These are phyloP conservation scores for Listronotus bonariensis DNA, from an alignment of 1,140 invertebrate species.

Conservation along the genomic window DNA sequence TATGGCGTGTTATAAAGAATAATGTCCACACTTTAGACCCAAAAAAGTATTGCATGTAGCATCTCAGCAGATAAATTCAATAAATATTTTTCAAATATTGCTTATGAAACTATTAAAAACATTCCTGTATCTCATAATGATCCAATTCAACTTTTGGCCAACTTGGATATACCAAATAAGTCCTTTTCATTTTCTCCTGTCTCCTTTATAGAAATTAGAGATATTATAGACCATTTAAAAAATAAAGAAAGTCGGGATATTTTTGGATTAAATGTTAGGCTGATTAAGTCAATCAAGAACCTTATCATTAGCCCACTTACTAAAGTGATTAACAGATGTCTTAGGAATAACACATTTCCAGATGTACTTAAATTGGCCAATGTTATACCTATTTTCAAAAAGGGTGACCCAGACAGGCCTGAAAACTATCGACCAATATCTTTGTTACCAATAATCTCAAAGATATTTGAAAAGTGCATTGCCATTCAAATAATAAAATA, in stretches of 20 bases:
- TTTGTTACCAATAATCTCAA: background rate
- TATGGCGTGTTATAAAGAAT: too few species aligned
- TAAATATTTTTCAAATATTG: too few species aligned
- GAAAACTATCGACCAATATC: background rate
- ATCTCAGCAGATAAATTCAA: too few species aligned
- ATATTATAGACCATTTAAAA: background rate
- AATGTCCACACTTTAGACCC: too few species aligned
- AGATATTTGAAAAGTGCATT: background rate
- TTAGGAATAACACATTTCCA: background rate
- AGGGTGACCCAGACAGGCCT: background rate
- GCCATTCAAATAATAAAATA: background rate
- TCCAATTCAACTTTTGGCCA: too few species aligned
- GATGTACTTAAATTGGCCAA: conserved; percentile 1
- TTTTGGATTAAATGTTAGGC: background rate
- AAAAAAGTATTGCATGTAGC: too few species aligned
- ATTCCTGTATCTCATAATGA: too few species aligned
- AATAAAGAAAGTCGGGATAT: background rate
- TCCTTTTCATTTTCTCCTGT: background rate
- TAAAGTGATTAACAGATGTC: background rate
- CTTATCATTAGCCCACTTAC: background rate
- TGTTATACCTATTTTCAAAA: background rate
- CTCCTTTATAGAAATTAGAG: conserved; percentile 1
- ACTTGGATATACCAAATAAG: too few species aligned
- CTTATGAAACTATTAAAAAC: too few species aligned
- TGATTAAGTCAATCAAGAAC: conserved; percentile 3